These are phyloP conservation scores for Leucopternis melanops DNA, from an alignment of 2,113 vertebrate genomes.

Conservation along the genomic window DNA sequence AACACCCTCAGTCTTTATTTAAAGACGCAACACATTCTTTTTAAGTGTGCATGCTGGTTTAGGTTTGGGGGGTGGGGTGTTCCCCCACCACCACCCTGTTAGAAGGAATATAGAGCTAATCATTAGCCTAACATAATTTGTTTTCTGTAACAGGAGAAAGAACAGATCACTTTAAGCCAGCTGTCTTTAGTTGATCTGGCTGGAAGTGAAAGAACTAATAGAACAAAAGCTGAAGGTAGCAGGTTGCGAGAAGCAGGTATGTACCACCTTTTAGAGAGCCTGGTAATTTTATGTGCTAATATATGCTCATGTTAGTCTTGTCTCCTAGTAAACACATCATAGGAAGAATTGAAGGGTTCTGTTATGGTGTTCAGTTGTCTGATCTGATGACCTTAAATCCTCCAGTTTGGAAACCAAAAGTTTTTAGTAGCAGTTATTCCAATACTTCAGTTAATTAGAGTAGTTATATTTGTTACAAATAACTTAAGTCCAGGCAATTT, in stretches of 20 bases:
- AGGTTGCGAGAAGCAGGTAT: slow-evolving; percentile 90
- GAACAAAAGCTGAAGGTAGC: slow-evolving; percentile 91
- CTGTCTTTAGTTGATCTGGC: slow-evolving; percentile 93
- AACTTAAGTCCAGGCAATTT: neutral
- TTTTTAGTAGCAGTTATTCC: neutral
- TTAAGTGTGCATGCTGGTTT: neutral
- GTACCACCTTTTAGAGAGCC: neutral
- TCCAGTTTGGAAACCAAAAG: neutral
- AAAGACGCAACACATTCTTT: rapidly evolving
- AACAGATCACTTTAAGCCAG: slow-evolving; percentile 87
- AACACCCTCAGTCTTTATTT: rapidly evolving
- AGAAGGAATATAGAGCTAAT: neutral
- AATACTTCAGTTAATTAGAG: neutral
- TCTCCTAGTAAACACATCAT: neutral
- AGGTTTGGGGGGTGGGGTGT: neutral
- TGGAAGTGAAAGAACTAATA: slow-evolving; percentile 92
- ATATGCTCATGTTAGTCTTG: rapidly evolving
- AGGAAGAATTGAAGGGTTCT: neutral
- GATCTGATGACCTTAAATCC: neutral
- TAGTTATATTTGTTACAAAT: neutral
- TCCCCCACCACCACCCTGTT: rapidly evolving
- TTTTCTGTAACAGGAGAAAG: slow-evolving; percentile 80
- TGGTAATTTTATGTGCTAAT: neutral
- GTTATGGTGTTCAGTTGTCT: neutral
- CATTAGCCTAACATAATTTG: neutral